Percentiles rank a stretch among this genome's conserved stretches.
phyloP scores from a whole-genome alignment of 64 coral and sea anemone species.

The Montipora efflorescens region DNA sequence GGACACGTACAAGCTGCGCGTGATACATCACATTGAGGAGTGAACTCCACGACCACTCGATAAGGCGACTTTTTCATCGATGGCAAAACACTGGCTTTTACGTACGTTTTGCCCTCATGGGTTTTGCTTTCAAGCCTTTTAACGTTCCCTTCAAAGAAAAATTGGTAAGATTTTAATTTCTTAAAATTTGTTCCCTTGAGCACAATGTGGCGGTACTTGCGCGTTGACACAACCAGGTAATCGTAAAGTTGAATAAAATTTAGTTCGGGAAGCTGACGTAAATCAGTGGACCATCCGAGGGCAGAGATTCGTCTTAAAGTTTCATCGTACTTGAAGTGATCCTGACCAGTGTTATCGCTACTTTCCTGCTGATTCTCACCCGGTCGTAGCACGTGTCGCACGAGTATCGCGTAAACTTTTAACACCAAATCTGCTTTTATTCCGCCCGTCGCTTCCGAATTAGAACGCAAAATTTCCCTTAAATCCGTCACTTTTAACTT shows the following conservation, averaged over 20 bases:
- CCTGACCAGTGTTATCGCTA: constrained; percentile 10
- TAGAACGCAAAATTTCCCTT: constrained; percentile 21
- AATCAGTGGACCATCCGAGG: too few relatives aligned
- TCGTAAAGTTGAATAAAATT: too few relatives aligned
- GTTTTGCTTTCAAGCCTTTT: constrained; percentile 17
- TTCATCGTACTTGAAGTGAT: neutral
- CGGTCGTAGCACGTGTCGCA: constrained; percentile 15
- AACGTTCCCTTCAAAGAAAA: constrained; percentile 10
- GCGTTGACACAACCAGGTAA: constrained; percentile 14
- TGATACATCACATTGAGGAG: too few relatives aligned
- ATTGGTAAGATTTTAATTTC: constrained; percentile 24
- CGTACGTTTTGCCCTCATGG: neutral
- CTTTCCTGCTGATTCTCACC: constrained; percentile 5
- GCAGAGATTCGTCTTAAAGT: too few relatives aligned
- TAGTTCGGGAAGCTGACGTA: too few relatives aligned
- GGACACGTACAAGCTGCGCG: too few relatives aligned
- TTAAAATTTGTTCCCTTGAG: constrained; percentile 19
- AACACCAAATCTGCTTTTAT: constrained; percentile 32
- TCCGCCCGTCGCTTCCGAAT: constrained; percentile 38
- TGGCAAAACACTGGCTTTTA: constrained; percentile 13
- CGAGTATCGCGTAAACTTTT: constrained; percentile 19
- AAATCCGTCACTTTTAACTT: constrained; percentile 29
- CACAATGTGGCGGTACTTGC: constrained; percentile 3
- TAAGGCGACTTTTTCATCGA: constrained; percentile 17
- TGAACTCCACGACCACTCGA: too few relatives aligned